Evolutionary conservation across 2,113 vertebrate species (phyloP).

Genomic region (Pangasianodon gigas): DNA sequence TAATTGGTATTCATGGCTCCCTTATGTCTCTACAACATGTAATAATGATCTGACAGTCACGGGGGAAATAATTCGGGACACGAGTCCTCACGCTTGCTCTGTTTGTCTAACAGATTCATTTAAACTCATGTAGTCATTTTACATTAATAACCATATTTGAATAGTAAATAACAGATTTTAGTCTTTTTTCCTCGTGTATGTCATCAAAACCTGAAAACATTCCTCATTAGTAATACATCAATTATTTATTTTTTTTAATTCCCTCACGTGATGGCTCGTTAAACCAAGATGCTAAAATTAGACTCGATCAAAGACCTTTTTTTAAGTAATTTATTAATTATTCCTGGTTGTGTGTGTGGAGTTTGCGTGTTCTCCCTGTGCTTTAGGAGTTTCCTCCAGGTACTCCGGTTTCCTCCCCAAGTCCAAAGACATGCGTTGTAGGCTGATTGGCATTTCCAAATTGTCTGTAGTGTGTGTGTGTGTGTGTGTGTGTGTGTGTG

Average conservation of each 20-base stretch:
- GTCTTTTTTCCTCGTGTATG: background rate
- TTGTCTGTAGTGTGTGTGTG: too few species aligned
- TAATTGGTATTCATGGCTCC: constrained; percentile 75
- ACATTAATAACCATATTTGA: background rate
- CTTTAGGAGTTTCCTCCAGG: too few species aligned
- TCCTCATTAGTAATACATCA: background rate
- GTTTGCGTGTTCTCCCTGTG: too few species aligned
- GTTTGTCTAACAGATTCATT: background rate
- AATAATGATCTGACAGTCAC: constrained; percentile 58
- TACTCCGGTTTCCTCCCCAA: too few species aligned
- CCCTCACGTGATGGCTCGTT: background rate
- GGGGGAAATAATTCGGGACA: constrained; percentile 37
- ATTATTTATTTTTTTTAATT: background rate
- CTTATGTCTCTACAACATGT: constrained; percentile 48
- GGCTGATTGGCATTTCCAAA: too few species aligned
- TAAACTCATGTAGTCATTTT: background rate
- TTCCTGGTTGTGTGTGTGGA: background rate
- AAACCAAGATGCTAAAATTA: background rate
- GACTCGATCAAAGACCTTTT: background rate
- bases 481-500: too few species aligned
- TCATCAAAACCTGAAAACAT: background rate
- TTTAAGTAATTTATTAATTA: background rate
- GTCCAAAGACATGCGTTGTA: too few species aligned
- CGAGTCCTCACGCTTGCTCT: background rate
- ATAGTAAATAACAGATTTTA: background rate